Evolutionary conservation across 2,113 vertebrate genomes (phyloP).

Genomic region (Amphiprion ocellaris): DNA sequence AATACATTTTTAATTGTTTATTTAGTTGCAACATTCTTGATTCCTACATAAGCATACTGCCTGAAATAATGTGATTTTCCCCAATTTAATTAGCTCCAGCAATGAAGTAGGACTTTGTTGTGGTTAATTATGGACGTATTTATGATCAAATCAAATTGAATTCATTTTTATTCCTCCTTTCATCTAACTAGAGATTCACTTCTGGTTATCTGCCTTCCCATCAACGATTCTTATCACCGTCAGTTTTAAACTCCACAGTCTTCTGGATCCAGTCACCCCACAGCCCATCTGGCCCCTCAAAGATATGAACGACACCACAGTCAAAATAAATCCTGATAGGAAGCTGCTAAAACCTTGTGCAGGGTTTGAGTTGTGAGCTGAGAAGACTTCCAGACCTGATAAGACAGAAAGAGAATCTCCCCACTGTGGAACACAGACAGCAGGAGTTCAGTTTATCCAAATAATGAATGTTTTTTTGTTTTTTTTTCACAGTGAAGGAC

Average conservation of each 20-base stretch:
- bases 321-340: constrained; percentile 26
- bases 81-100: too few relatives aligned
- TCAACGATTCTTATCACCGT: neutral
- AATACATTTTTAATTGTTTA: too few relatives aligned
- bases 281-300: neutral
- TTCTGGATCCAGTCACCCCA: neutral
- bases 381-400: constrained; percentile 27
- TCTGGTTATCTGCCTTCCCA: neutral
- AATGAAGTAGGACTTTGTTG: too few relatives aligned
- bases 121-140: too few relatives aligned
- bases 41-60: too few relatives aligned
- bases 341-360: constrained; percentile 7
- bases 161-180: neutral
- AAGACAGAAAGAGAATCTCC: constrained; percentile 25
- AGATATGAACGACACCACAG: constrained; percentile 22
- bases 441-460: neutral
- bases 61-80: too few relatives aligned
- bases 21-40: too few relatives aligned
- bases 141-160: neutral
- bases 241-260: neutral
- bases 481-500: constrained; percentile 16
- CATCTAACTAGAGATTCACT: neutral
- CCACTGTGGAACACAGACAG: neutral
- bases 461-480: neutral
- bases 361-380: constrained; percentile 40